A percentile compares a stretch with the other conserved stretches of the same genome.
Conservation (phyloP, 92 coral and sea anemone species). For the Virgularia gustaviana region DNA sequence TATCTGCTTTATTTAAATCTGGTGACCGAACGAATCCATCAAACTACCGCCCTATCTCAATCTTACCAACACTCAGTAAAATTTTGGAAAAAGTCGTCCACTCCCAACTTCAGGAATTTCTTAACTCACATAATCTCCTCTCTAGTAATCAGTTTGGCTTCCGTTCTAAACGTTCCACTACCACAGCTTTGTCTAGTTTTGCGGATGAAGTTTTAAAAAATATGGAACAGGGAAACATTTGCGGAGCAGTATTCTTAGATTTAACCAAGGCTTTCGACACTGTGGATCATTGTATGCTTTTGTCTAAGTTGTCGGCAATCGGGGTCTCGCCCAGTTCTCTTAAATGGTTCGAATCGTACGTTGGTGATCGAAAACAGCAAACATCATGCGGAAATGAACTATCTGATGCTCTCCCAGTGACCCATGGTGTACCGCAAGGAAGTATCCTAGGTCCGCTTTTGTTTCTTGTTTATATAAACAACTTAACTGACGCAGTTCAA, state of each 20-base stretch:
- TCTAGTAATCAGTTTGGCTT: constrained; percentile 12
- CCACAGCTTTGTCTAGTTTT: background rate
- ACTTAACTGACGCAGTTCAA: constrained; percentile 22
- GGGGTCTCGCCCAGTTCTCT: constrained; percentile 17
- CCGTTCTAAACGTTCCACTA: constrained; percentile 8
- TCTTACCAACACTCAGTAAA: constrained; percentile 34
- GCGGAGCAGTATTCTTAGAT: constrained; percentile 41
- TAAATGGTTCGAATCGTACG: constrained; percentile 29
- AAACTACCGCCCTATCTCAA: constrained; percentile 37
- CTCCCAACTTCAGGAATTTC: constrained; percentile 19
- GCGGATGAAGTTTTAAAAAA: background rate
- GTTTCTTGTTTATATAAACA: constrained; percentile 41
- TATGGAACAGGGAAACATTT: constrained; percentile 10
- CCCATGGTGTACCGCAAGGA: constrained; percentile 46
- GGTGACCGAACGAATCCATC: constrained; percentile 8
- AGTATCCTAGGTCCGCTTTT: constrained; percentile 50
- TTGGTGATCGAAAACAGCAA: constrained; percentile 31
- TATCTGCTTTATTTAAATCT: constrained; percentile 25
- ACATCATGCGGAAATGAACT: constrained; percentile 50
- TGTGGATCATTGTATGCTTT: constrained; percentile 21
- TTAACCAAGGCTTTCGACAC: constrained; percentile 43
- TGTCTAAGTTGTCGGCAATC: constrained; percentile 9
- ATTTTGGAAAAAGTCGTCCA: constrained; percentile 35
- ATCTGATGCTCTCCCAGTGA: constrained; percentile 38
- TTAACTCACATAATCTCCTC: constrained; percentile 5